Conservation (phyloP, 2,888 invertebrate genomes). For the Galeruca laticollis region DNA sequence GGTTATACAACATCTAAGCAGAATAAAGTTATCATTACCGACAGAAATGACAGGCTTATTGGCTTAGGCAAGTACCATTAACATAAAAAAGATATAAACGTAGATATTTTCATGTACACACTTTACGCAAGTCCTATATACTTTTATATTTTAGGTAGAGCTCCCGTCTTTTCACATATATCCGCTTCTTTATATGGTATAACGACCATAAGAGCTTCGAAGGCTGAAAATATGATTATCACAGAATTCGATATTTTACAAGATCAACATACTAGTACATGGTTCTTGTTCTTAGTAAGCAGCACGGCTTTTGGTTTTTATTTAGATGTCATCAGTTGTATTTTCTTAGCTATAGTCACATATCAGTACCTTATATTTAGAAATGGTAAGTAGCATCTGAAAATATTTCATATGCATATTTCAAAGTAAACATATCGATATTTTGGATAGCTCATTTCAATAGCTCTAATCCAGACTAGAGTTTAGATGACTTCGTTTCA, state of each 20-base stretch:
- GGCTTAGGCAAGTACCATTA: no score
- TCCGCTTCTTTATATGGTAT: constrained; percentile 88
- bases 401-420: constrained; percentile 2
- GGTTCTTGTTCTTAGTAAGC: constrained; percentile 71
- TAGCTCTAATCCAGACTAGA: no score
- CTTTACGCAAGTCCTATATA: no score
- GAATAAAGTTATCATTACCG: no score
- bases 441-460: no score
- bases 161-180: constrained; percentile 92
- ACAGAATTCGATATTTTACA: constrained; percentile 81
- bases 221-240: constrained; percentile 78
- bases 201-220: constrained; percentile 85
- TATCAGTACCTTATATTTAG: constrained; percentile 74
- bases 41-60: no score
- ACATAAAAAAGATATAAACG: no score
- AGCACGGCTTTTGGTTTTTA: constrained; percentile 72
- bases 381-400: constrained; percentile 63
- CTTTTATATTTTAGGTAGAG: constrained; percentile 72
- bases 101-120: no score
- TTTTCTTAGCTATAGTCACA: constrained; percentile 73
- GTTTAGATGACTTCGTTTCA: no score
- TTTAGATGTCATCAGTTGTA: constrained; percentile 73
- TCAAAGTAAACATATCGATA: background rate
- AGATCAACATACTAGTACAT: constrained; percentile 75
- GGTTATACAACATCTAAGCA: no score